Percentiles rank a stretch among this genome's conserved stretches.
phyloP scores from a whole-genome alignment of 1,140 invertebrate species.

The Oryctes rhinoceros region DNA sequence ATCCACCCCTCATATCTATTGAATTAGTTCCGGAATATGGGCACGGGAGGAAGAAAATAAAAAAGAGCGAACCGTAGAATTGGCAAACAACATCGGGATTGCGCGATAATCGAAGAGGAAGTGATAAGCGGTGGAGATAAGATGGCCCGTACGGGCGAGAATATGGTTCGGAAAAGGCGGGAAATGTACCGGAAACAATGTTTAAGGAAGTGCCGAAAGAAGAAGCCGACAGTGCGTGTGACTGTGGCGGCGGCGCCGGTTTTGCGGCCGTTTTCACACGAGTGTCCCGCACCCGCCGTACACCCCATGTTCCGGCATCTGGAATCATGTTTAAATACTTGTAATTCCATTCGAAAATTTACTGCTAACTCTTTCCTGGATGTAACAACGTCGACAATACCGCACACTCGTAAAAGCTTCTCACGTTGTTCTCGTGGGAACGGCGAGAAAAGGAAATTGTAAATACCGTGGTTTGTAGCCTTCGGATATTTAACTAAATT shows the following conservation, averaged over 20 bases:
- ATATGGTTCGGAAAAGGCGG: slow-evolving; percentile 55
- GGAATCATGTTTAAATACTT: slow-evolving; percentile 39
- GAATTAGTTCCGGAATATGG: slow-evolving; percentile 21
- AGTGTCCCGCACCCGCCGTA: background rate
- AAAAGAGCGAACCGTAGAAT: slow-evolving; percentile 26
- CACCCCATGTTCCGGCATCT: background rate
- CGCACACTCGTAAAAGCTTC: slow-evolving; percentile 6
- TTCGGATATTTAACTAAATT: slow-evolving; percentile 36
- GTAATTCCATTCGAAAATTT: slow-evolving; percentile 39
- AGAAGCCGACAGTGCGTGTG: background rate
- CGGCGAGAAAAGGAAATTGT: slow-evolving; percentile 13
- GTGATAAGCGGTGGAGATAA: slow-evolving; percentile 49
- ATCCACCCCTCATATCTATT: slow-evolving; percentile 2
- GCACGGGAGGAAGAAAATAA: slow-evolving; percentile 4
- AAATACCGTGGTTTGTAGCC: background rate
- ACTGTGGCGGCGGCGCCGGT: background rate
- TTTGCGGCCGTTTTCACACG: slow-evolving; percentile 12
- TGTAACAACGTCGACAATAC: background rate
- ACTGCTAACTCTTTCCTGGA: slow-evolving; percentile 32
- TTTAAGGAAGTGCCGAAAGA: slow-evolving; percentile 51
- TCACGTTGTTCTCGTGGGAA: background rate
- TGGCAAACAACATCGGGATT: slow-evolving; percentile 50
- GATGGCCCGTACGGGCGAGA: slow-evolving; percentile 49
- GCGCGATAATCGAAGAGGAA: slow-evolving; percentile 54
- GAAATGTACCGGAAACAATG: slow-evolving; percentile 56